Conservation (phyloP, 2,888 invertebrate species). For the Rhimphoctona megacephalus region DNA sequence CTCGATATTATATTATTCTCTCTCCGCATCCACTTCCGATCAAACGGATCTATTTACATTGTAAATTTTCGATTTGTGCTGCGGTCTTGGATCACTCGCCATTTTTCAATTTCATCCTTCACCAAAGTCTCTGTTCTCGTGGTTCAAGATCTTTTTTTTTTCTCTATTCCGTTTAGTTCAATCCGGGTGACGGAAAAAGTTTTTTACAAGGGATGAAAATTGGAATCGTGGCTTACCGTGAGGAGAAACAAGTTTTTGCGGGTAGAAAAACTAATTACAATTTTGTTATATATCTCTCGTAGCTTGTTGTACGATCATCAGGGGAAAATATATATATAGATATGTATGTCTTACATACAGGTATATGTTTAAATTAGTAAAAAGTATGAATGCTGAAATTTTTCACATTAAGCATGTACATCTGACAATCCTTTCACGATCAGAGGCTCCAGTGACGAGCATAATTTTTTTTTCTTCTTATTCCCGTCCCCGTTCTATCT, state of each 20-base stretch:
- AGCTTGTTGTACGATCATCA: slow-evolving; percentile 9
- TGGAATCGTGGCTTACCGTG: slow-evolving; percentile 12
- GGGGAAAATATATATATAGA: neutral
- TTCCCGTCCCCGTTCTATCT: neutral
- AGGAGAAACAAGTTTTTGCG: slow-evolving; percentile 42
- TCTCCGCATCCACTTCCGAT: neutral
- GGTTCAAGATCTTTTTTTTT: neutral
- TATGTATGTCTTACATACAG: neutral
- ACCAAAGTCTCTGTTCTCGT: neutral
- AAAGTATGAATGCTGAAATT: slow-evolving; percentile 23
- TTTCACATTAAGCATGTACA: slow-evolving; percentile 38
- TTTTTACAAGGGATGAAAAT: slow-evolving; percentile 35
- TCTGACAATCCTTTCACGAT: slow-evolving; percentile 48
- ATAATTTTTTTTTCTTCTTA: slow-evolving; percentile 13
- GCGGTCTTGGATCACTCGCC: neutral
- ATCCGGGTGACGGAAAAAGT: slow-evolving; percentile 11
- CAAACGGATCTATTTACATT: slow-evolving; percentile 14
- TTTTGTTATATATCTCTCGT: slow-evolving; percentile 45
- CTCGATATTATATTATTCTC: neutral
- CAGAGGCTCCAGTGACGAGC: slow-evolving; percentile 18
- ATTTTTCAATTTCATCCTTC: slow-evolving; percentile 15
- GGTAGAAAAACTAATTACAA: slow-evolving; percentile 63
- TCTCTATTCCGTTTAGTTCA: neutral
- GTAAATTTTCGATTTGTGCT: slow-evolving; percentile 23
- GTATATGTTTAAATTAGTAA: slow-evolving; percentile 4